These are phyloP conservation scores for Ptychadena robeensis DNA, from an alignment of 2,797 vertebrate genomes.

Conservation along the genomic window DNA sequence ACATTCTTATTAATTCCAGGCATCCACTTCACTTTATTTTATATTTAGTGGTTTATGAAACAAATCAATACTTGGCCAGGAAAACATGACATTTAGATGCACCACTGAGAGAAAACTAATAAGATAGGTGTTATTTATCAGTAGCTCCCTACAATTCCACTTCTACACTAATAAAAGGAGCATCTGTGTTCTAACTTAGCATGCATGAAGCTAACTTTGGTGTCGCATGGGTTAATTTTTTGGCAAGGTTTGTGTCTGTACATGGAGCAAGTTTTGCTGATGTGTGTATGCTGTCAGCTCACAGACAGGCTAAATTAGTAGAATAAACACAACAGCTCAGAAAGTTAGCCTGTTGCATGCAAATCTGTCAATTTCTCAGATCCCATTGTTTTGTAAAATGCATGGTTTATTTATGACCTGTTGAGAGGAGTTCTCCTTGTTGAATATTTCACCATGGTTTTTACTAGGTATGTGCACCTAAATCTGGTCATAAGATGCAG, in stretches of 20 bases:
- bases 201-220: neutral
- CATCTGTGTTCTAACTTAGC: neutral
- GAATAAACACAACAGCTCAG: conserved; percentile 73
- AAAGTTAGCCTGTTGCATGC: conserved; percentile 67
- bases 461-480: conserved; percentile 19
- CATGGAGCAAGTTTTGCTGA: conserved; percentile 49
- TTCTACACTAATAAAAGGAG: neutral
- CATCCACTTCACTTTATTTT: conserved; percentile 33
- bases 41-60: conserved; percentile 54
- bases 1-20: conserved; percentile 27
- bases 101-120: conserved; percentile 62
- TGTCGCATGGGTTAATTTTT: conserved; percentile 36
- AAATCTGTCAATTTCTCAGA: conserved; percentile 68
- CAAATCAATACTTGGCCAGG: conserved; percentile 56
- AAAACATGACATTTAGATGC: conserved; percentile 62
- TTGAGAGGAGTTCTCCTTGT: conserved; percentile 22
- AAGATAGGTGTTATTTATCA: conserved; percentile 69
- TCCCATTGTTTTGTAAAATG: conserved; percentile 23
- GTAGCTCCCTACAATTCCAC: conserved; percentile 62
- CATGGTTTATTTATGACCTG: conserved; percentile 60
- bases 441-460: conserved; percentile 41
- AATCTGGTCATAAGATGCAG: conserved; percentile 39
- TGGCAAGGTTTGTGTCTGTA: conserved; percentile 13
- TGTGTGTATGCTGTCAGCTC: conserved; percentile 69
- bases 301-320: conserved; percentile 77